Evolutionary conservation across 2,888 invertebrate genomes (phyloP), one percentile per base, ranked within the genome.

Genomic region (Candidula unifasciata): DNA sequence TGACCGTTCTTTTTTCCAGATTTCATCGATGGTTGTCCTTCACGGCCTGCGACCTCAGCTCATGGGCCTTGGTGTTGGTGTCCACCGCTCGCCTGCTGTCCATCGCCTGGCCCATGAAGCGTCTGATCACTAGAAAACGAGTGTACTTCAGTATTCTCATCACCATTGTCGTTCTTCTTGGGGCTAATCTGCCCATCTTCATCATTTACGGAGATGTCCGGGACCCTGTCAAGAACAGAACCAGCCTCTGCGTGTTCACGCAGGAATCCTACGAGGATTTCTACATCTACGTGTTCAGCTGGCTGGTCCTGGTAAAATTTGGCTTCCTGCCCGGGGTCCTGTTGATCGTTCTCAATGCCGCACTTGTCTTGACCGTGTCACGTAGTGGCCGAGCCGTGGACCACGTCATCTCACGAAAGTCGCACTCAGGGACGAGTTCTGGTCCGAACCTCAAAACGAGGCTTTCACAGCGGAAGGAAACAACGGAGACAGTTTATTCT

Each of bases 1-100:
- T 1, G 24, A 13, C 24, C 35, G 10, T 69, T 18, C 1, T 21
- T 8, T 52, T 27, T 33, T 30, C 2, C 80, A 84, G 84, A 21
- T 80, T 84, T 33, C 84, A 84, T 76, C 27, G 69, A 27, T 84
- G 84, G 84, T 27, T 84, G 33, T 84, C 84, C 10, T 84, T 80
- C 68, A 52, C 52, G 3, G 54, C 69, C 54, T 80, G 80, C 35
- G 84, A 84, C 30, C 64, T 76, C 10, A 80, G 80, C 27, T 84
- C 84, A 0, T 84, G 84, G 84, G 80, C 80, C 30, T 54, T 84
- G 0, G 76, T 84, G 0, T 57, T 84, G 2, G 76, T 84, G 21
- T 80, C 84, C 52, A 27, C 57, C 8, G 84, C 84, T 0, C 80
- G 84, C 5, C 76, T 84, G 13, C 52, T 80, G n/a, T 84, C 84